A percentile compares a stretch with the other conserved stretches of the same genome.
Evolutionary conservation across 2,888 invertebrate genomes (phyloP).

Genomic region (Halictus quadricinctus): DNA sequence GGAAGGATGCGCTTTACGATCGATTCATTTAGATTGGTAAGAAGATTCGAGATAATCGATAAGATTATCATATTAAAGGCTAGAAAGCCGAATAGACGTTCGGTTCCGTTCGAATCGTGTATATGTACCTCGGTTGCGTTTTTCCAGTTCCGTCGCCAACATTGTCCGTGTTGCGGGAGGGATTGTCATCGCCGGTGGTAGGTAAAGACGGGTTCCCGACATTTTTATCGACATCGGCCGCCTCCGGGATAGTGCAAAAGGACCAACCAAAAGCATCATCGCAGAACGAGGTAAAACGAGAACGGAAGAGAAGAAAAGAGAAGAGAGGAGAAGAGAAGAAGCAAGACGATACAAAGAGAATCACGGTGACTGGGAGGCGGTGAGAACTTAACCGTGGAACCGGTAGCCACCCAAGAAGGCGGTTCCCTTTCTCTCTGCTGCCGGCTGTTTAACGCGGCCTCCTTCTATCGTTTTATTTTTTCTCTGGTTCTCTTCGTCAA

Average conservation of each 20-base stretch:
- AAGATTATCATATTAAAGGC: too few species aligned
- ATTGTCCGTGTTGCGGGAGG: not conserved
- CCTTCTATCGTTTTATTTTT: conserved; percentile 52
- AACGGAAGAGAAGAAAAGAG: not conserved
- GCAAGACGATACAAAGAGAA: conserved; percentile 31
- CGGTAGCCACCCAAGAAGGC: conserved; percentile 81
- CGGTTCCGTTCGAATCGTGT: not conserved
- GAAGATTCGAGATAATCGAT: too few species aligned
- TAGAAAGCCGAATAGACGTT: not conserved
- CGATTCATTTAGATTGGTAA: too few species aligned
- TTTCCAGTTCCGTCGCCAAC: not conserved
- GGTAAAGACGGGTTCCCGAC: conserved; percentile 2
- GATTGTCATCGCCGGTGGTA: conserved; percentile 15
- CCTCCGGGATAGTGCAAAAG: conserved; percentile 19
- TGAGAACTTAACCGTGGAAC: conserved; percentile 70
- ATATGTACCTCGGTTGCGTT: not conserved
- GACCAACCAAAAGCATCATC: conserved; percentile 8
- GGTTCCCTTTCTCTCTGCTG: conserved; percentile 75
- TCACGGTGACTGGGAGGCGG: conserved; percentile 53
- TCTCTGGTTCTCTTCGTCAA: conserved; percentile 53
- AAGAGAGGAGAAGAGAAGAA: not conserved
- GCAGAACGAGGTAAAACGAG: not conserved
- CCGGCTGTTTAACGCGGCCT: conserved; percentile 72
- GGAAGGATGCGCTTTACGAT: too few species aligned
- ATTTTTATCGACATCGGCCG: conserved; percentile 36